Evolutionary conservation across 2,113 vertebrate genomes (phyloP).

Genomic region (Microcebus lehilahytsara): DNA sequence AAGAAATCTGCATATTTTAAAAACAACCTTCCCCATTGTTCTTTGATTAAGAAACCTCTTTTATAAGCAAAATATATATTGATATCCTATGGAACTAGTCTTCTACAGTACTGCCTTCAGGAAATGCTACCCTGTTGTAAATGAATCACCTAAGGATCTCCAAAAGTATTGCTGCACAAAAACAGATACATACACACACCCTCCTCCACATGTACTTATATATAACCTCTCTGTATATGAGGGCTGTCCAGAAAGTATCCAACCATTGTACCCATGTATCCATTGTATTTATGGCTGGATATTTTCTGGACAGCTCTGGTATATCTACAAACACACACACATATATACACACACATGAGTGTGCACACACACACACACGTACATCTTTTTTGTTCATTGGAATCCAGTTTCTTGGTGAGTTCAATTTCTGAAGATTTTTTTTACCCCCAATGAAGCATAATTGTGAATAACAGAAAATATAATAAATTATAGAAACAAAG

Average conservation of each 20-base stretch:
- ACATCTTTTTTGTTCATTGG: background rate
- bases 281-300: no score
- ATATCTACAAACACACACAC: no score
- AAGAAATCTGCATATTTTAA: background rate
- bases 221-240: rapidly evolving
- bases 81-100: background rate
- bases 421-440: background rate
- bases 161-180: no score
- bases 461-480: background rate
- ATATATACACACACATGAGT: no score
- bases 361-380: no score
- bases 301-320: no score
- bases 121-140: background rate
- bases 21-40: background rate
- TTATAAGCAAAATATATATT: background rate
- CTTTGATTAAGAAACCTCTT: background rate
- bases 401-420: background rate
- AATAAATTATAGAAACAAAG: background rate
- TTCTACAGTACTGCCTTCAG: background rate
- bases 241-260: no score
- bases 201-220: background rate
- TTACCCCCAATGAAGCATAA: background rate
- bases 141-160: background rate
- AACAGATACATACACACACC: background rate
- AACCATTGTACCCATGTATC: no score